Percentiles rank a stretch among this genome's conserved stretches.
These are phyloP conservation scores for Aphelocoma californica DNA, from an alignment of 2,797 vertebrate genomes.

Conservation along the genomic window DNA sequence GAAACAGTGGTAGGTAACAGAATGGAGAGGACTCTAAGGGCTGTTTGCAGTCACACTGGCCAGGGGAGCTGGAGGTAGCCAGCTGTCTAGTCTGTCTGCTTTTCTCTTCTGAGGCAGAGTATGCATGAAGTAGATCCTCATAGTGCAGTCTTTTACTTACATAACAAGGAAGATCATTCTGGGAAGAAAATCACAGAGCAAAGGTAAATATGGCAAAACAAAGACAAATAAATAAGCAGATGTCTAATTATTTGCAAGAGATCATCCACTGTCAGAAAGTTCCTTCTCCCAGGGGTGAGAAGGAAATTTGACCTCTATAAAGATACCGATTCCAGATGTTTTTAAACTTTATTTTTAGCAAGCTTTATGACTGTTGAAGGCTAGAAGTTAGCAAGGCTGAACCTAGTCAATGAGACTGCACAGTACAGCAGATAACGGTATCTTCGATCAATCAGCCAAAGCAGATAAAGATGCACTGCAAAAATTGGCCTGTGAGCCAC, in stretches of 20 bases:
- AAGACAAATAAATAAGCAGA: neutral
- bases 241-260: neutral
- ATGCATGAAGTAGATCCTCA: neutral
- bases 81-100: neutral
- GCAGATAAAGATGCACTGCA: neutral
- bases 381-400: neutral
- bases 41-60: neutral
- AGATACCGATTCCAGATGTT: neutral
- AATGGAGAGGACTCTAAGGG: neutral
- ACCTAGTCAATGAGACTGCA: neutral
- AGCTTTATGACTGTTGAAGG: neutral
- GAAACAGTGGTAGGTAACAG: neutral
- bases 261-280: neutral
- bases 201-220: neutral
- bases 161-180: neutral
- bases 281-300: neutral
- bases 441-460: constrained; percentile 30
- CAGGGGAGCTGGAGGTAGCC: neutral
- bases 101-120: neutral
- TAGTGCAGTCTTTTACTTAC: neutral
- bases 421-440: neutral
- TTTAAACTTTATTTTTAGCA: neutral
- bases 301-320: neutral
- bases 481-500: neutral
- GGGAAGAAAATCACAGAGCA: neutral